phyloP scores from a whole-genome alignment of 2,888 invertebrate genomes.

The Catocala sponsa region DNA sequence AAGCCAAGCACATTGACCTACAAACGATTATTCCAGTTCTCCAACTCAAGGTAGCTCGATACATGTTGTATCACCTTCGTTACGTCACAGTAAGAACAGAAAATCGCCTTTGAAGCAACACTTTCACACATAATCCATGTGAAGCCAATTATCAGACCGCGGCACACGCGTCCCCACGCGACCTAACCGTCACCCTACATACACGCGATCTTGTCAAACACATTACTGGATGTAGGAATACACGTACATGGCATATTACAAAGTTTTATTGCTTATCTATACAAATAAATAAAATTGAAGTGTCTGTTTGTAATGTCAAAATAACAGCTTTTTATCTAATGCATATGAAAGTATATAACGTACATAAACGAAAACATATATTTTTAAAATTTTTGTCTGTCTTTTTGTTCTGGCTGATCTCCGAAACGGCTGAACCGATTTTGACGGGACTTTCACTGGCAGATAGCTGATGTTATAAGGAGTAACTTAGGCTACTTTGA shows the following conservation, averaged over 20 bases:
- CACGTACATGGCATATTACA: conserved; percentile 20
- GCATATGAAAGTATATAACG: too few relatives aligned
- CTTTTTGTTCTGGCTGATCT: too few relatives aligned
- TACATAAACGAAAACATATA: too few relatives aligned
- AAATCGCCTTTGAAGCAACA: conserved; percentile 57
- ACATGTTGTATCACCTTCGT: conserved; percentile 39
- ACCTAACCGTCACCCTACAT: conserved; percentile 40
- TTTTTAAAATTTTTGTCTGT: too few relatives aligned
- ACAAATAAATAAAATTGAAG: too few relatives aligned
- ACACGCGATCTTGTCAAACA: conserved; percentile 53
- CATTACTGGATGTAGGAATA: conserved; percentile 26
- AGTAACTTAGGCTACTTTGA: too few relatives aligned
- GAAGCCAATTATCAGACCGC: conserved; percentile 57
- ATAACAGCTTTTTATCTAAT: too few relatives aligned
- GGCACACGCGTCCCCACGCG: conserved; percentile 55
- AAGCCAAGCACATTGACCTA: conserved; percentile 20
- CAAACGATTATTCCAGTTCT: conserved; percentile 10
- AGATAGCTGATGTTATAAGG: too few relatives aligned
- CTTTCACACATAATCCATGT: conserved; percentile 59
- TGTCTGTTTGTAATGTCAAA: too few relatives aligned
- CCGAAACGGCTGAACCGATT: too few relatives aligned
- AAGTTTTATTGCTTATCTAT: too few relatives aligned
- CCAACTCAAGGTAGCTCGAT: conserved; percentile 15
- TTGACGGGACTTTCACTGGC: too few relatives aligned
- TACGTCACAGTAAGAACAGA: conserved; percentile 45